phyloP scores from a whole-genome alignment of 2,888 invertebrate genomes.

The Argyresthia goedartella region DNA sequence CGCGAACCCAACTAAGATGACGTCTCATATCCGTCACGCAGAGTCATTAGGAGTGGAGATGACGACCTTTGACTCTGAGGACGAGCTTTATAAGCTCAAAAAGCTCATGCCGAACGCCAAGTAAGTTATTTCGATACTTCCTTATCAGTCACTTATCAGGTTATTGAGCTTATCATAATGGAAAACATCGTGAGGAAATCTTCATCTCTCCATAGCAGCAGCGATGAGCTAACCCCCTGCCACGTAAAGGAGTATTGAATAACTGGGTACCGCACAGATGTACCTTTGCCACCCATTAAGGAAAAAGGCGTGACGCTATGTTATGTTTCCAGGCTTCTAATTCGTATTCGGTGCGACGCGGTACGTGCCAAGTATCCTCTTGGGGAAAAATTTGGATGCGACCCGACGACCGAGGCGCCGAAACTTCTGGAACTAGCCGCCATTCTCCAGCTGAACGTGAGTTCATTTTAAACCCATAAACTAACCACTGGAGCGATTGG shows the following conservation, averaged over 20 bases:
- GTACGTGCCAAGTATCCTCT: constrained; percentile 86
- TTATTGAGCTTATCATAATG: too few species aligned
- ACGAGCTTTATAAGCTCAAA: constrained; percentile 91
- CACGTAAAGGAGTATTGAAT: too few species aligned
- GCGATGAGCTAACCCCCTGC: too few species aligned
- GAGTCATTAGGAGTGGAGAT: constrained; percentile 78
- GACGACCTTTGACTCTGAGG: constrained; percentile 96
- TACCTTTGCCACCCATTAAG: too few species aligned
- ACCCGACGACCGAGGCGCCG: constrained; percentile 81
- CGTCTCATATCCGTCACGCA: constrained; percentile 90
- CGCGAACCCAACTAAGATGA: constrained; percentile 96
- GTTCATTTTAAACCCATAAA: too few species aligned
- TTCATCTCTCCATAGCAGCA: too few species aligned
- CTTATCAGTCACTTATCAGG: too few species aligned
- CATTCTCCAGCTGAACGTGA: constrained; percentile 80
- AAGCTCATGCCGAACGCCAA: constrained; percentile 84
- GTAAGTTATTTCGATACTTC: constrained; percentile 53
- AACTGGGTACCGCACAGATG: too few species aligned
- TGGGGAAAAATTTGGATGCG: constrained; percentile 96
- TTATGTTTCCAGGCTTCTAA: constrained; percentile 74
- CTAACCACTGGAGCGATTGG: too few species aligned
- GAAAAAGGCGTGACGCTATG: too few species aligned
- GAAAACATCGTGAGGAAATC: too few species aligned
- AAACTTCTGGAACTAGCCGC: constrained; percentile 80
- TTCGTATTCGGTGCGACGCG: constrained; percentile 92